phyloP scores from a whole-genome alignment of 23 tunicate species.

The Oikopleura dioica region DNA sequence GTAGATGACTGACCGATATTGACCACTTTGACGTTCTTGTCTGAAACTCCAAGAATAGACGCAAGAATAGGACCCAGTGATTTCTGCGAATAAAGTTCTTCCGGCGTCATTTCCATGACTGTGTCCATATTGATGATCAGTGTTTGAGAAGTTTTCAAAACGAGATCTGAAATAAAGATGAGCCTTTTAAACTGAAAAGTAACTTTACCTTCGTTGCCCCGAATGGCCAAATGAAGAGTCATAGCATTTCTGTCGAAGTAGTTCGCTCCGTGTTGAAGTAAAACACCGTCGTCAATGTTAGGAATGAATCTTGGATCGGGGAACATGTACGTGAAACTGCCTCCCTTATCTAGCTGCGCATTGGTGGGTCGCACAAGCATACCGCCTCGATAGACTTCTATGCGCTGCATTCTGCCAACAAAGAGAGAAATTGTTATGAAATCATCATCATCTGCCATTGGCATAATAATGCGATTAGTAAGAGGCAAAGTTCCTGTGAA shows the following conservation, averaged over 20 bases:
- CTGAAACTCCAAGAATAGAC: neutral
- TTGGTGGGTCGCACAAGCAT: neutral
- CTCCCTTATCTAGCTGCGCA: neutral
- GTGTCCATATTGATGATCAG: neutral
- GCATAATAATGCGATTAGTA: neutral
- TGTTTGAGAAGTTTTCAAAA: neutral
- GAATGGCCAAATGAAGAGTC: neutral
- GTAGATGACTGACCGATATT: neutral
- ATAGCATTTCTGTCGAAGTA: neutral
- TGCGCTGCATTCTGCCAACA: neutral
- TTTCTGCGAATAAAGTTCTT: neutral
- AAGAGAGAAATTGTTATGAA: neutral
- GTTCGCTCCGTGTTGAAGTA: neutral
- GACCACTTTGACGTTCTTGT: neutral
- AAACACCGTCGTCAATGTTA: neutral
- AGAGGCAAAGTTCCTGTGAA: neutral
- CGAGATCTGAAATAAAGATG: no score
- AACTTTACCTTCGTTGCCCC: neutral
- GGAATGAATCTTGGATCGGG: neutral
- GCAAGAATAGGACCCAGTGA: neutral
- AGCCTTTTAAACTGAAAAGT: no score
- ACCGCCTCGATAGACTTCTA: neutral
- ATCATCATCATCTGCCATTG: neutral
- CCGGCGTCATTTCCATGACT: constrained; percentile 11
- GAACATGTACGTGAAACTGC: neutral